Evolutionary conservation across 2,797 vertebrate species (phyloP).

Genomic region (Sebastes cheni): DNA sequence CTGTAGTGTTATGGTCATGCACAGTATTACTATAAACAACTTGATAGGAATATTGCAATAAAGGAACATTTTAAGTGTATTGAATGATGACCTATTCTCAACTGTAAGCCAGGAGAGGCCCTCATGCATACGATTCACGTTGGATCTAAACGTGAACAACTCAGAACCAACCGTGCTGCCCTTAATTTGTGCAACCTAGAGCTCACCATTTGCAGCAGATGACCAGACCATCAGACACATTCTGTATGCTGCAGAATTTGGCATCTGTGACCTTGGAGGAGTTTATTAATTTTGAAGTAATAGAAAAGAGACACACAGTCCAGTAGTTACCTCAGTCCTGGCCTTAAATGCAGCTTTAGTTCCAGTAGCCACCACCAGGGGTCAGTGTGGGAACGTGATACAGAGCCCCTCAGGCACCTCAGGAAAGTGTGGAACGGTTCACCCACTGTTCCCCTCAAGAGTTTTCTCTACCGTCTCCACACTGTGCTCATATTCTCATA

Average conservation of each 20-base stretch:
- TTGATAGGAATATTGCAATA: no score
- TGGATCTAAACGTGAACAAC: no score
- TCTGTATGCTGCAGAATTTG: neutral
- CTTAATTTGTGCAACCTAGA: no score
- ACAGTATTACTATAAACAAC: no score
- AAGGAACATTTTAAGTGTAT: no score
- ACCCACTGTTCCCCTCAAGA: neutral
- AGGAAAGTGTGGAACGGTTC: conserved; percentile 43
- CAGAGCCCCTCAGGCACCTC: conserved; percentile 18
- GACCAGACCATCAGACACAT: no score
- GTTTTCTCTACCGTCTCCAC: neutral
- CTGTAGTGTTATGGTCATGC: no score
- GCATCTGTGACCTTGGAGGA: neutral
- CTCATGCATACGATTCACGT: no score
- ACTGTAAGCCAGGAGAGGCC: no score
- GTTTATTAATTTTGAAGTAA: neutral
- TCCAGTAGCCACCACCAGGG: conserved; percentile 62
- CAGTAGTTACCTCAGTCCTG: neutral
- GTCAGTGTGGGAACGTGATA: conserved; percentile 60
- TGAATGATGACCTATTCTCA: no score
- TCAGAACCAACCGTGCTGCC: no score
- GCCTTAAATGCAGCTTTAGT: neutral
- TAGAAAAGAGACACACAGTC: neutral
- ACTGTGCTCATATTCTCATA: conserved; percentile 4
- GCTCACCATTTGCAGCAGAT: no score